Evolutionary conservation across 2,113 vertebrate species (phyloP).

Genomic region (Protomyctophum bolini): DNA sequence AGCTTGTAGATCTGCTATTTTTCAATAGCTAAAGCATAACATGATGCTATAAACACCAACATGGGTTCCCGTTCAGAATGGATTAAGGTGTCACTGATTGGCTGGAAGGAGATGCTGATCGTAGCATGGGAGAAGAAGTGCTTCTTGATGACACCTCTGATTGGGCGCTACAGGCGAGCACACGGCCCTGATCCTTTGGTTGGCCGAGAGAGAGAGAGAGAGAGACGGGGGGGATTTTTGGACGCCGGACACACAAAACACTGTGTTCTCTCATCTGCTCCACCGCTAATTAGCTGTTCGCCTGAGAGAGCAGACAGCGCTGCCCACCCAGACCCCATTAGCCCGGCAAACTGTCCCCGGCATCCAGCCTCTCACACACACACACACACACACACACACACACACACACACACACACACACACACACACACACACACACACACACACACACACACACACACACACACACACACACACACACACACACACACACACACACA

Average conservation of each 20-base stretch:
- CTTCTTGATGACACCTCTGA: slow-evolving; percentile 19
- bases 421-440: slow-evolving; percentile 11
- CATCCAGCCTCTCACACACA: slow-evolving; percentile 48
- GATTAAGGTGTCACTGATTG: slow-evolving; percentile 57
- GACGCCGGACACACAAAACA: slow-evolving; percentile 48
- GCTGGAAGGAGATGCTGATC: slow-evolving; percentile 21
- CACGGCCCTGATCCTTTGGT: slow-evolving; percentile 38
- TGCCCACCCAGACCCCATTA: slow-evolving; percentile 67
- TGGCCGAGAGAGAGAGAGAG: slow-evolving; percentile 49
- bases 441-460: slow-evolving; percentile 11
- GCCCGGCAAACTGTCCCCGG: slow-evolving; percentile 69
- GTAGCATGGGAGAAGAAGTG: not conserved
- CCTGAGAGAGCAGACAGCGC: slow-evolving; percentile 61
- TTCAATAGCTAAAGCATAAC: too few species aligned
- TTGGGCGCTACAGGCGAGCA: slow-evolving; percentile 45
- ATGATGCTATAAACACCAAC: too few species aligned
- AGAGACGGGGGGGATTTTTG: slow-evolving; percentile 12
- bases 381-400: slow-evolving; percentile 11
- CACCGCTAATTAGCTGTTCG: slow-evolving; percentile 70
- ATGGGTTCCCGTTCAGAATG: too few species aligned
- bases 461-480: slow-evolving; percentile 11
- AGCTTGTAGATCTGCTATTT: too few species aligned
- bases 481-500: slow-evolving; percentile 11
- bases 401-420: slow-evolving; percentile 11
- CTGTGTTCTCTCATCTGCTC: slow-evolving; percentile 73